A percentile compares a stretch with the other conserved stretches of the same genome.
phyloP scores from a whole-genome alignment of 2,797 vertebrate species.

The Premnoplex brunnescens region DNA sequence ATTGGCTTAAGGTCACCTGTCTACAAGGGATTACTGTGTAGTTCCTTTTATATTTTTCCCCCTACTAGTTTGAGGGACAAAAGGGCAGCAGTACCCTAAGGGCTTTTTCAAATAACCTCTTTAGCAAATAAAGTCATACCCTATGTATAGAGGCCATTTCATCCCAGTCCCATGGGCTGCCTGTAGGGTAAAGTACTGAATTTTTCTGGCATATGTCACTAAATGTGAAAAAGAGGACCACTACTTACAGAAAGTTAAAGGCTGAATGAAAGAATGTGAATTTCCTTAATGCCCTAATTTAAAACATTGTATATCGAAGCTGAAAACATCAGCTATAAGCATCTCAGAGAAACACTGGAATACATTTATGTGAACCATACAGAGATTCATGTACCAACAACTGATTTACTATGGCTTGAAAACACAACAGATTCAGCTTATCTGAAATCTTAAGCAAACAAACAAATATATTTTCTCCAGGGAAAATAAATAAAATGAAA shows the following conservation, averaged over 20 bases:
- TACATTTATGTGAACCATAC: background rate
- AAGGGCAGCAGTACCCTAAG: constrained; percentile 42
- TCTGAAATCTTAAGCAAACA: constrained; percentile 48
- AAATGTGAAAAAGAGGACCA: constrained; percentile 46
- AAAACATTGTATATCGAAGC: background rate
- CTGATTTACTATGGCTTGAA: constrained; percentile 24
- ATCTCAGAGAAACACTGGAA: background rate
- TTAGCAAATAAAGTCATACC: constrained; percentile 74
- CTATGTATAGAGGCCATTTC: constrained; percentile 58
- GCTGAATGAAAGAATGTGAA: constrained; percentile 43
- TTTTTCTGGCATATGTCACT: constrained; percentile 46
- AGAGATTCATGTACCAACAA: background rate
- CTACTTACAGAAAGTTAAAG: constrained; percentile 38
- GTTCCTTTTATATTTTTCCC: constrained; percentile 40
- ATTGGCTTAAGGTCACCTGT: constrained; percentile 75
- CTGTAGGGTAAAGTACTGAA: constrained; percentile 43
- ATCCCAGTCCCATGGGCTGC: constrained; percentile 46
- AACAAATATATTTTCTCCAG: constrained; percentile 26
- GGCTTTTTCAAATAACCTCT: constrained; percentile 74
- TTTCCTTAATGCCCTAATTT: constrained; percentile 13
- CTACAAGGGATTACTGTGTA: constrained; percentile 71
- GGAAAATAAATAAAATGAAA: constrained; percentile 46
- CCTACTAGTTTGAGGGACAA: constrained; percentile 58
- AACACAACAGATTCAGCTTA: constrained; percentile 25
- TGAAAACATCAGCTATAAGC: background rate